Evolutionary conservation across 1,140 invertebrate genomes (phyloP), one percentile per base, ranked within the genome.

Genomic region (Drosophila grimshawi): DNA sequence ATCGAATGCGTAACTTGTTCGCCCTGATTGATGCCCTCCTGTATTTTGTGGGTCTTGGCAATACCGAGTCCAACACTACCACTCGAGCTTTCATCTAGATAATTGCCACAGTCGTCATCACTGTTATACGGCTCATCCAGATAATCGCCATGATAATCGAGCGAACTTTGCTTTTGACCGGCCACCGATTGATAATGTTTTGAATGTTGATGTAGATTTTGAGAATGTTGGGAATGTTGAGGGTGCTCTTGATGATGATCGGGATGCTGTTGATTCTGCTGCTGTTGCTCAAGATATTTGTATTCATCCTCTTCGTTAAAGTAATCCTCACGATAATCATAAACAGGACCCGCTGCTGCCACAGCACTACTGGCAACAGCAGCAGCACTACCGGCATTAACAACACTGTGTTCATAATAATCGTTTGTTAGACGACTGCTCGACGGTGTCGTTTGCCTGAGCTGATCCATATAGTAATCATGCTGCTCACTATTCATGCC

Each of bases 231-330:
- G 19, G 19, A 19, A 19, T 19, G 19, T 19, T 19, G 19, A 19
- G 19, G 19, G 19, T 19, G 19, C 19, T 19, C 19, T 43, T 80
- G 52, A 46, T 91, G 65, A 68, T 80, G 69, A 65, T 93, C 86
- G 27, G 67, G 45, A 59, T 45, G 59, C 39, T 67, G 60, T 33
- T 51, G 55, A 19, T 19, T 19, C 3, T 67, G 32, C 35, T 83
- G 56, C 37, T 91, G 72, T 80, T 93, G 68, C 82, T 92, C 81
- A 35, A 88, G 76, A 65, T 92, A 92, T 62, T 90, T 89, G 48
- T 90, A 88, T 53, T 92, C 91, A 67, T 90, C 82, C 49, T 93
- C 92, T 72, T 92, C 91, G 35, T 93, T 92, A 53, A 92, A 91
- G 66, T 90, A 93, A 71, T 93, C 92, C 53, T 93, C 92, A 10